Conservation (phyloP, 2,113 vertebrate genomes). For the Nothocercus julius region DNA sequence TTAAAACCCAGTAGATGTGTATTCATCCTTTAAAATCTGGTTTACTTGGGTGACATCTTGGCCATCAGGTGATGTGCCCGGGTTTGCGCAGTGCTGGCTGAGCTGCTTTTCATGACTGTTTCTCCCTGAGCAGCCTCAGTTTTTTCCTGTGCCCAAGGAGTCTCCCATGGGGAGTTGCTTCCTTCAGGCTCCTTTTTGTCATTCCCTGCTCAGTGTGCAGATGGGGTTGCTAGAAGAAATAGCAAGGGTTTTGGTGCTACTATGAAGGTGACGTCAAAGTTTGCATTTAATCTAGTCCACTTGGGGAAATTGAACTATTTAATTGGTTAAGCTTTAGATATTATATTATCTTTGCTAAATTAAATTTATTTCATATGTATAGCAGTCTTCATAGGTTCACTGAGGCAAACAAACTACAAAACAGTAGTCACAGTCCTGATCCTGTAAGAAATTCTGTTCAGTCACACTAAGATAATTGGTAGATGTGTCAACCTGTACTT, state of each 20-base stretch:
- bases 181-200: not conserved
- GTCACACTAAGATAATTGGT: fast-evolving
- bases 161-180: not conserved
- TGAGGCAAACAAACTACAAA: fast-evolving
- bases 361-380: not conserved
- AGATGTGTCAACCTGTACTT: not conserved
- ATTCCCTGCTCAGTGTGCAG: fast-evolving
- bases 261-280: not conserved
- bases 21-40: not conserved
- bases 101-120: fast-evolving
- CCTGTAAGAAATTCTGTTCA: not conserved
- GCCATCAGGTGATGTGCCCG: not conserved
- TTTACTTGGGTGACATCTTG: not conserved
- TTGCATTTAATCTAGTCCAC: not conserved
- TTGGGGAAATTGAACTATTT: not conserved
- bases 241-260: not conserved
- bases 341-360: not conserved
- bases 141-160: not conserved
- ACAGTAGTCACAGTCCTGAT: not conserved
- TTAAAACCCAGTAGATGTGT: fast-evolving
- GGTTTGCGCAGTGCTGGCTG: not conserved
- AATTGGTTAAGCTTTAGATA: not conserved
- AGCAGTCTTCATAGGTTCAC: fast-evolving
- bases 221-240: not conserved
- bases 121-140: not conserved